Evolutionary conservation across 2,888 invertebrate species (phyloP).

Genomic region (Scaptomyza tumidula): DNA sequence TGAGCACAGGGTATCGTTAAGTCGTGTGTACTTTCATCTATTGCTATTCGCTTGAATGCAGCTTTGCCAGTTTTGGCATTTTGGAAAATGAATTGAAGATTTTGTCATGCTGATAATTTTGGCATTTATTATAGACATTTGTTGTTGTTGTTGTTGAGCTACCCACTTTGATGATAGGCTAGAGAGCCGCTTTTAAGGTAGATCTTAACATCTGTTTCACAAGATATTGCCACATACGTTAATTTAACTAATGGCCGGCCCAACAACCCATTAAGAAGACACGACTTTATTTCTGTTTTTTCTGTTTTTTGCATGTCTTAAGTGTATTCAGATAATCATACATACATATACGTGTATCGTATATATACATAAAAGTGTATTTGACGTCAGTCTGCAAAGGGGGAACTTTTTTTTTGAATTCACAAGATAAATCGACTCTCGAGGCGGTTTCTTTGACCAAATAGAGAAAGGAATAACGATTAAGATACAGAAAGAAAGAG

Average conservation of each 20-base stretch:
- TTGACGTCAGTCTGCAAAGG: slow-evolving; percentile 31
- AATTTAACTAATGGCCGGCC: slow-evolving; percentile 51
- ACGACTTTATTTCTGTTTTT: slow-evolving; percentile 39
- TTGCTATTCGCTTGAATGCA: slow-evolving; percentile 74
- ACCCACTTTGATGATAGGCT: slow-evolving; percentile 55
- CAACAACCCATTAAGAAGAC: slow-evolving; percentile 40
- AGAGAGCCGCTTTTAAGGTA: slow-evolving; percentile 25
- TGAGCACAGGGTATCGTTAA: background rate
- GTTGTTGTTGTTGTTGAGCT: slow-evolving; percentile 26
- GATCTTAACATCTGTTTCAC: slow-evolving; percentile 23
- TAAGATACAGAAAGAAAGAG: background rate
- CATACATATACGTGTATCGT: too few relatives aligned
- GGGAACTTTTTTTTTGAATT: slow-evolving; percentile 1
- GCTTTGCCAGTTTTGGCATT: slow-evolving; percentile 70
- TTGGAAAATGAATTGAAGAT: slow-evolving; percentile 64
- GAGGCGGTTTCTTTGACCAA: slow-evolving; percentile 24
- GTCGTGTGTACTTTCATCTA: background rate
- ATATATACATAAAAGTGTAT: background rate
- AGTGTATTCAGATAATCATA: background rate
- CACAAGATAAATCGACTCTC: slow-evolving; percentile 8
- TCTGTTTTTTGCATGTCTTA: background rate
- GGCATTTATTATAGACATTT: slow-evolving; percentile 53
- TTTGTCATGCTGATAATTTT: slow-evolving; percentile 66
- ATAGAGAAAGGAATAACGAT: slow-evolving; percentile 12
- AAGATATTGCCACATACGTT: slow-evolving; percentile 36